Base-by-base conservation (phyloP, 1,140 invertebrate genomes). In the Zaprionus kolodkinae region DNA sequence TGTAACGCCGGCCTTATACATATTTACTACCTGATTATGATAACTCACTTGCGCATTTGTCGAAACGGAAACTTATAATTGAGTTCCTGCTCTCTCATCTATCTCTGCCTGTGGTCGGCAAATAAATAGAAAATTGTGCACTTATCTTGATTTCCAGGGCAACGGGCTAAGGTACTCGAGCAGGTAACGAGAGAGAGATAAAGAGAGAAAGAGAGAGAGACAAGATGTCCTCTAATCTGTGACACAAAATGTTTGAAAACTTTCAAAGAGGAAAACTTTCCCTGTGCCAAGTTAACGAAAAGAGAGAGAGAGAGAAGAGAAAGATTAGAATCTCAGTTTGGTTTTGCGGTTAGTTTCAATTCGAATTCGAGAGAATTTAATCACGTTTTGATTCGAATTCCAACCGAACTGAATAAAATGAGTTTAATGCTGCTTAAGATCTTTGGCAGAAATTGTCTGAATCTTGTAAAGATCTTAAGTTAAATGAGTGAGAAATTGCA, bases 1-100 rank as follows among this genome's bases (percentile, higher is more conserved):
- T 30, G 15, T 3, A 25, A 33, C 6, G n/a, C n/a, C 43, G 33
- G 12, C 17, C 40, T 35, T 21, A 50, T 66, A 54, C 33, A 66
- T 66, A 66, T 60, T 72, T 43, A 55, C 35, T 27, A 43, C 25
- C 48, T 55, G 35, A 55, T 63, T 70, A 55, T 62, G 52, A 48
- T 57, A 17, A 17, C 17, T 25, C 25, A 11, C 17, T 50, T 50
- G 15, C 45, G 45, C 45, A 50, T 50, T 50, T 50, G 45, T 21
- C 45, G 17, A 50, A 50, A 50, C 45, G 17, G 45, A 50, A 50
- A 50, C 45, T 50, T 50, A 25, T 25, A 50, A 25, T 50, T 50
- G 45, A 50, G 45, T 50, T 50, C 21, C 17, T 9, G 2, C 15
- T 50, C 45, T 48, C 17, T 48, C 45, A n/a, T 48, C 45, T 48